phyloP scores from a whole-genome alignment of 37 sponge, comb jelly and placozoan genomes.

The Spongia lamella region DNA sequence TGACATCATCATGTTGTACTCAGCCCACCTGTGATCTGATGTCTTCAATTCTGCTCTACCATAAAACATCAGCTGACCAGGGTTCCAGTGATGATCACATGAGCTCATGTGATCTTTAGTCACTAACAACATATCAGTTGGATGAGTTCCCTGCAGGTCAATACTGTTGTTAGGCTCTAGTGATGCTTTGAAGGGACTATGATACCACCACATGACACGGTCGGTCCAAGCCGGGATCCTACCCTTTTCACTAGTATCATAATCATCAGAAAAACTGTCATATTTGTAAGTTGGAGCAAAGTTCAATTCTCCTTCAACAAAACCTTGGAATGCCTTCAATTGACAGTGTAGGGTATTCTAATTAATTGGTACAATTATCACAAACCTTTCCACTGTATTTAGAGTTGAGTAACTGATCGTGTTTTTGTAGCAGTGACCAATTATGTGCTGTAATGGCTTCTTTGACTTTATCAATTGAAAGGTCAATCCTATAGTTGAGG shows the following conservation, averaged over 20 bases:
- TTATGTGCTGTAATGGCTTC: slow-evolving; percentile 52
- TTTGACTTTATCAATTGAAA: slow-evolving; percentile 73
- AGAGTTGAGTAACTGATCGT: slow-evolving; percentile 85
- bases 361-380: too few species aligned
- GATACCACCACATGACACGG: slow-evolving; percentile 91
- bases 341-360: not conserved
- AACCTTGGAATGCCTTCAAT: slow-evolving; percentile 88
- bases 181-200: not conserved
- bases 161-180: not conserved
- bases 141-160: too few species aligned
- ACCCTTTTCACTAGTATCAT: slow-evolving; percentile 97
- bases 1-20: not conserved
- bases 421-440: slow-evolving; percentile 66
- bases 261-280: slow-evolving; percentile 95
- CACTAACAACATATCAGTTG: slow-evolving; percentile 5
- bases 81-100: slow-evolving; percentile 70
- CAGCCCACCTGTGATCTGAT: slow-evolving; percentile 93
- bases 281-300: slow-evolving; percentile 99
- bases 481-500: slow-evolving; percentile 97
- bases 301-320: slow-evolving; percentile 76
- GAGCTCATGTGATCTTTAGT: slow-evolving; percentile 5
- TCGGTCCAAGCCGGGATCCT: slow-evolving; percentile 99
- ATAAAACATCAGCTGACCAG: slow-evolving; percentile 87
- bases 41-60: slow-evolving; percentile 95
- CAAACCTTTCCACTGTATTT: slow-evolving; percentile 71